Conservation (phyloP, 2,113 vertebrate species). For the Hemiscyllium ocellatum region DNA sequence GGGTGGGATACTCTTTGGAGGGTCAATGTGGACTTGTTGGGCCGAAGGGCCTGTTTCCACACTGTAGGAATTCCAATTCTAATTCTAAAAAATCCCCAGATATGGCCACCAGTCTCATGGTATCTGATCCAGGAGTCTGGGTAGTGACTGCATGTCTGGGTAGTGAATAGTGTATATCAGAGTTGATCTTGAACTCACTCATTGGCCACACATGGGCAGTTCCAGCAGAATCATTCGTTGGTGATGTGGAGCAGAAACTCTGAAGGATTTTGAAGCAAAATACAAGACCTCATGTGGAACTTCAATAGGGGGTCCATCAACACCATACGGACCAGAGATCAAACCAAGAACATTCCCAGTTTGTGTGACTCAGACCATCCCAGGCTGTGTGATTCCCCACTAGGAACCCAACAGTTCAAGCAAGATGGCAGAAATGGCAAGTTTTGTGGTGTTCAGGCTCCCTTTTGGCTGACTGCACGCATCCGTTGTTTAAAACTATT, state of each 20-base stretch:
- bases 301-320: not conserved
- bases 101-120: not conserved
- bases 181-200: not conserved
- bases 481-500: too few species aligned
- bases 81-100: not conserved
- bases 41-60: too few species aligned
- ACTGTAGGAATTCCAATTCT: too few species aligned
- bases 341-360: not conserved
- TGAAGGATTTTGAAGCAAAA: not conserved
- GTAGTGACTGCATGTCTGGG: too few species aligned
- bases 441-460: too few species aligned
- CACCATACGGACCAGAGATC: not conserved
- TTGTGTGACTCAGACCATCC: not conserved
- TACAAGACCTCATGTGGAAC: not conserved
- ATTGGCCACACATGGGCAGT: not conserved
- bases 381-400: not conserved
- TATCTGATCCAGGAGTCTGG: not conserved
- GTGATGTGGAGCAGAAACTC: not conserved
- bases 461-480: too few species aligned
- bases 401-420: too few species aligned
- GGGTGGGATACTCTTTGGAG: too few species aligned
- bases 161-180: not conserved
- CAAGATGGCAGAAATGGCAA: too few species aligned
- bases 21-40: too few species aligned
- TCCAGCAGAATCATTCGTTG: not conserved